A percentile compares a stretch with the other conserved stretches of the same genome.
Evolutionary conservation across 2,888 invertebrate genomes (phyloP).

Genomic region (Chirona hameri): DNA sequence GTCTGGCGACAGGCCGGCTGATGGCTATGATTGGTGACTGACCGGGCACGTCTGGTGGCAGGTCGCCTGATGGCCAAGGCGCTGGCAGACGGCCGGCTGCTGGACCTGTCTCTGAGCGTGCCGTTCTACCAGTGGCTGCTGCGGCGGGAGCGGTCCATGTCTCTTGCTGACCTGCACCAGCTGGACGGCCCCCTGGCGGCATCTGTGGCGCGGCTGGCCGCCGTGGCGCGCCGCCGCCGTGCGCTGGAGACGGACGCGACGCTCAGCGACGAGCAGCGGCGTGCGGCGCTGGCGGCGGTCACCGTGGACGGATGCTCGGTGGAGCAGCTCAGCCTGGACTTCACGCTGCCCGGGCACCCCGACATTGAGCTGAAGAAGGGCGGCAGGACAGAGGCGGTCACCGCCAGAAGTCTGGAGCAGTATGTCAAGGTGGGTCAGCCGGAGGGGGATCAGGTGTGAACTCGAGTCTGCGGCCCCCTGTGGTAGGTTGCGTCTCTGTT

Average conservation of each 20-base stretch:
- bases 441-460: no score
- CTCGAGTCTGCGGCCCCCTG: no score
- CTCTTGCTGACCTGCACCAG: slow-evolving; percentile 70
- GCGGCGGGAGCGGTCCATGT: slow-evolving; percentile 47
- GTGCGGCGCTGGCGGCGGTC: slow-evolving; percentile 60
- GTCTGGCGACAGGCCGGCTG: no score
- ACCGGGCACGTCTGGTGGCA: slow-evolving; percentile 6
- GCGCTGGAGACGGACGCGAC: slow-evolving; percentile 56
- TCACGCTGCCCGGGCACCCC: slow-evolving; percentile 89
- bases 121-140: slow-evolving; percentile 96
- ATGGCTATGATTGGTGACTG: no score
- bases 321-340: slow-evolving; percentile 86
- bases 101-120: slow-evolving; percentile 92
- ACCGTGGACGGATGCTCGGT: slow-evolving; percentile 86
- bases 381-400: slow-evolving; percentile 83
- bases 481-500: no score
- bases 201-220: slow-evolving; percentile 49
- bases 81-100: slow-evolving; percentile 97
- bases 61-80: slow-evolving; percentile 99
- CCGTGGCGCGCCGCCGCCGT: slow-evolving; percentile 61
- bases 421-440: slow-evolving; percentile 66
- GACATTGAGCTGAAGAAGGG: slow-evolving; percentile 88
- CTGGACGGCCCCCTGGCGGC: slow-evolving; percentile 81
- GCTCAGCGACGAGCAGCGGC: slow-evolving; percentile 39
- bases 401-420: slow-evolving; percentile 87